Conservation (phyloP, 2,888 invertebrate species). For the Timema cristinae region DNA sequence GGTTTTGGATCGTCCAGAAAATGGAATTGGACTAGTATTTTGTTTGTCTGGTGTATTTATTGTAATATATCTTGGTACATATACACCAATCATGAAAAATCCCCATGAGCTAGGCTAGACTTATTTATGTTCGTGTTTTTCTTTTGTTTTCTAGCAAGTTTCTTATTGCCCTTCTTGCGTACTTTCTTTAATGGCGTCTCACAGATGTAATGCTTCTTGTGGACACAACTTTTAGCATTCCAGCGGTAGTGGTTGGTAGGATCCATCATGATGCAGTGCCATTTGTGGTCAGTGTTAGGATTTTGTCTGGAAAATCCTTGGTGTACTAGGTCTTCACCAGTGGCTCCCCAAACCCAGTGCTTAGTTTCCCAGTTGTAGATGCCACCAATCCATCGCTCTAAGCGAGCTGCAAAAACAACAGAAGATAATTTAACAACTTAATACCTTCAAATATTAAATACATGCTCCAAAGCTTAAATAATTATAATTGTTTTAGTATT, state of each 20-base stretch:
- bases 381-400: conserved; percentile 81
- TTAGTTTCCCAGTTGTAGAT: conserved; percentile 69
- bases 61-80: too few species aligned
- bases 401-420: conserved; percentile 49
- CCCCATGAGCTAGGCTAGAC: too few species aligned
- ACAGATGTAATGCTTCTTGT: conserved; percentile 64
- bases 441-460: conserved; percentile 7
- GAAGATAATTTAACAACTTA: background rate
- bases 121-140: too few species aligned
- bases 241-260: conserved; percentile 59
- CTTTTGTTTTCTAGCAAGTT: too few species aligned
- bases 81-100: too few species aligned
- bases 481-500: too few species aligned
- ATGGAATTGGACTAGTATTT: too few species aligned
- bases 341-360: conserved; percentile 77
- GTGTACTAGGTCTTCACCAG: conserved; percentile 66
- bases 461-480: background rate
- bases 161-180: too few species aligned
- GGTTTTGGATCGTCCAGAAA: too few species aligned
- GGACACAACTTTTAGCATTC: conserved; percentile 61
- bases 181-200: conserved; percentile 47
- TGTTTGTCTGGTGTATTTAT: too few species aligned
- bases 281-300: conserved; percentile 55
- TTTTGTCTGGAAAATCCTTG: conserved; percentile 66
- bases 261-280: conserved; percentile 75